A percentile compares a stretch with the other conserved stretches of the same genome.
These are phyloP conservation scores for Vulpes lagopus DNA, from an alignment of 2,113 vertebrate genomes.

Conservation along the genomic window DNA sequence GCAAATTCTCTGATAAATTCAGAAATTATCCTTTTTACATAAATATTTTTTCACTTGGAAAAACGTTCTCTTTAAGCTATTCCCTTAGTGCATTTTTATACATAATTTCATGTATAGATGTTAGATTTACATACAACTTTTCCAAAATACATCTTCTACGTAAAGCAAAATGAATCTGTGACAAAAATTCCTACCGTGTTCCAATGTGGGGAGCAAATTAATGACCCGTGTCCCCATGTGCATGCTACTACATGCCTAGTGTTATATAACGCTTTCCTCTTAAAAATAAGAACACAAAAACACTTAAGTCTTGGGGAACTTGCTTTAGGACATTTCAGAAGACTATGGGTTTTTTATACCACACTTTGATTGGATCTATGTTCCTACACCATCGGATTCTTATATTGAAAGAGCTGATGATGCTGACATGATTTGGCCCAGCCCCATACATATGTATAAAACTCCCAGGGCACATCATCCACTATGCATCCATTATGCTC, in stretches of 20 bases:
- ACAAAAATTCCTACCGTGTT: not conserved
- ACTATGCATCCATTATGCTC: not conserved
- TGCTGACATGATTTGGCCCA: not conserved
- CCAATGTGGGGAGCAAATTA: not conserved
- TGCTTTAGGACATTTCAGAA: constrained; percentile 18
- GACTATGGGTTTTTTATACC: not conserved
- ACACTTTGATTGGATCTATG: not conserved
- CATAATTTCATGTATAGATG: constrained; percentile 6
- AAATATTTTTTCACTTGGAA: constrained; percentile 27
- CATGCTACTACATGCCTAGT: not conserved
- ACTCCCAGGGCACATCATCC: not conserved
- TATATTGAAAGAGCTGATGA: not conserved
- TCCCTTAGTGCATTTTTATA: constrained; percentile 26
- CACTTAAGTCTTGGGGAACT: not conserved
- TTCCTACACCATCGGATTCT: not conserved
- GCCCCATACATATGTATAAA: not conserved
- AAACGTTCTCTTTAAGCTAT: constrained; percentile 1
- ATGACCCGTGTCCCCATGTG: not conserved
- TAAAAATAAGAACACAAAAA: constrained; percentile 30
- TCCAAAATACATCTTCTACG: not conserved
- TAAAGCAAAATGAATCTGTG: not conserved
- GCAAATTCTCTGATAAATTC: constrained; percentile 19
- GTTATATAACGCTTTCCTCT: constrained; percentile 4
- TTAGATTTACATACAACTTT: constrained; percentile 22
- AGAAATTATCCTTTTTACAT: not conserved